phyloP scores from a whole-genome alignment of 2,797 vertebrate genomes.

The Aotus griseimembra region DNA sequence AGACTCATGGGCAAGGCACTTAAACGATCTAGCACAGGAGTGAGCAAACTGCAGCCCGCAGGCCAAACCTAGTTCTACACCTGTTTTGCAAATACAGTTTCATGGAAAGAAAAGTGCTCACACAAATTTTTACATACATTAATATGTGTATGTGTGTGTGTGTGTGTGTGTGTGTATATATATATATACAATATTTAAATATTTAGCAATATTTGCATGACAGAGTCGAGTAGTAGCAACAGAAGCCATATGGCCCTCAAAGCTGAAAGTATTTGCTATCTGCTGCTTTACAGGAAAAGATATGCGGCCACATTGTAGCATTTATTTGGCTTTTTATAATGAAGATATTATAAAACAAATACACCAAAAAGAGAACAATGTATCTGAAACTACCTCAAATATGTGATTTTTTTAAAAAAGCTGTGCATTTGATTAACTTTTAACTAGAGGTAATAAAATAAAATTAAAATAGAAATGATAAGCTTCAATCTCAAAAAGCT shows the following conservation, averaged over 20 bases:
- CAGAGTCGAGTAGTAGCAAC: background rate
- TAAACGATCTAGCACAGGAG: background rate
- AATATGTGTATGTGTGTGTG: no score
- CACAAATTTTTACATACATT: background rate
- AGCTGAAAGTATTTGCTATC: background rate
- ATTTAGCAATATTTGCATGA: background rate
- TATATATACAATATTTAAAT: no score
- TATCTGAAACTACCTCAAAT: background rate
- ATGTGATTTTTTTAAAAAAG: background rate
- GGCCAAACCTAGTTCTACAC: background rate
- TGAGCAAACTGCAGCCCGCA: background rate
- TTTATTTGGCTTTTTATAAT: background rate
- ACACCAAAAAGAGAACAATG: background rate
- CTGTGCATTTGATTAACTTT: background rate
- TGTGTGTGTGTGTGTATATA: no score
- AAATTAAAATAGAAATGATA: slow-evolving; percentile 18
- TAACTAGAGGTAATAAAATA: background rate
- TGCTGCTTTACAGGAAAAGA: background rate
- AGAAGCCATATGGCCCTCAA: background rate
- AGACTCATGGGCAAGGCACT: background rate
- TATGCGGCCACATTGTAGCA: background rate
- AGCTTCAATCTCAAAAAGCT: background rate
- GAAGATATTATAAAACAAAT: background rate
- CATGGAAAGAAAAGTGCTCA: background rate
- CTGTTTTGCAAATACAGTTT: slow-evolving; percentile 9